Evolutionary conservation across 2,797 vertebrate species (phyloP), one percentile per base, ranked within the genome.

Genomic region (Rhyacichthys aspro): DNA sequence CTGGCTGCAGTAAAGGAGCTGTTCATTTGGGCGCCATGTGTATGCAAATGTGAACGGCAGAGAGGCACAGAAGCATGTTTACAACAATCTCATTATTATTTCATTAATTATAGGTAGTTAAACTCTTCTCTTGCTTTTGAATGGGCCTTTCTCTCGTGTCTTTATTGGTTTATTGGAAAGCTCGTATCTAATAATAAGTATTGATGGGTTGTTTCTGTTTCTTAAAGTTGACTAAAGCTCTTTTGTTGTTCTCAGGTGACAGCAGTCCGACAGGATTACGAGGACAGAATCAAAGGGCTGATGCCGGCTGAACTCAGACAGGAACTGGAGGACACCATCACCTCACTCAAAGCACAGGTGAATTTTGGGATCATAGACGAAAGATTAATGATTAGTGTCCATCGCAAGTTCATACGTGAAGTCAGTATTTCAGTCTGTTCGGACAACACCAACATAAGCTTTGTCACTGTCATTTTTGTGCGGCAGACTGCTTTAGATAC

Each of bases 261-360:
- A 1, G 85, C 78, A 19, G 84, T 96, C 57, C 90, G 92, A 70
- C 94, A 95, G 84, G 92, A 95, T 79, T 96, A 93, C 38, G 95
- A 97, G 91, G 82, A 86, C 69, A 96, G 90, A 78, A 92, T 98
- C 66, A 95, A 93, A 89, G 95, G 95, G 48, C 63, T 98, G 86
- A 94, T 98, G 93, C 96, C 97, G 3, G 91, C 89, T 1, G 93
- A 94, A 65, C 74, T 96, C 55, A 90, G 91, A 68, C 91, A 94
- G 79, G 95, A 98, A 52, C 90, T 98, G 46, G 96, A 99, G 89
- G 95, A 97, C 81, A 98, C 94, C 72, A 98, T 99, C 86, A 72
- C 85, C 41, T 98, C 96, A 45, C 91, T 99, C 43, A 96, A 95
- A 88, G 93, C 95, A 74, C 97, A 99, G 97, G 97, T 98, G 91